These are phyloP conservation scores for Sternotherus odoratus DNA, from an alignment of 2,797 vertebrate species.

Conservation along the genomic window DNA sequence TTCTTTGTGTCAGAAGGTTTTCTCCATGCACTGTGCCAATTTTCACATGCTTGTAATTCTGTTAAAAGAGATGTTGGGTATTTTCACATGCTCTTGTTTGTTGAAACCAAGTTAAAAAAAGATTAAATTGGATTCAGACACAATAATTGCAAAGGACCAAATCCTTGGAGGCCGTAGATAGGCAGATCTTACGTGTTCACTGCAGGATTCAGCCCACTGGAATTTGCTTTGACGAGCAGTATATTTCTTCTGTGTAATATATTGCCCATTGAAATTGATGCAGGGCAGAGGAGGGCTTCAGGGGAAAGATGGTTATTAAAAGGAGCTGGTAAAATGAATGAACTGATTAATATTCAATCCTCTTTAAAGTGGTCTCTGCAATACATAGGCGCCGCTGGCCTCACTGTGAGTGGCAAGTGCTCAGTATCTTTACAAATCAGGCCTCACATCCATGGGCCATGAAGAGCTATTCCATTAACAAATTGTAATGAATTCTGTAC, in stretches of 20 bases:
- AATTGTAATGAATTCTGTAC: background rate
- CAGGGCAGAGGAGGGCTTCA: background rate
- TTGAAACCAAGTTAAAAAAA: background rate
- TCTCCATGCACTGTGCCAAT: background rate
- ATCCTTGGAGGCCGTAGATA: background rate
- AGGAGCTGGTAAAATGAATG: background rate
- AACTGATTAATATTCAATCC: background rate
- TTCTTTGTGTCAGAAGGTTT: background rate
- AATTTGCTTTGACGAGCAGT: background rate
- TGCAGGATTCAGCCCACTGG: background rate
- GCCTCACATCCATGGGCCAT: background rate
- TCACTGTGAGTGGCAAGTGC: background rate
- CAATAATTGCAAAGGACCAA: background rate
- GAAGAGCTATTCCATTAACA: background rate
- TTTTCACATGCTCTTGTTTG: background rate
- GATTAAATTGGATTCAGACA: background rate
- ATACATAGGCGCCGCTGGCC: background rate
- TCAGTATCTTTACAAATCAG: constrained; percentile 26
- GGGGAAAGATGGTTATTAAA: background rate
- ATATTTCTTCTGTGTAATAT: background rate
- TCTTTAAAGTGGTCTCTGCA: constrained; percentile 36
- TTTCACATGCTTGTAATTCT: background rate
- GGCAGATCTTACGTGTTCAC: accelerated
- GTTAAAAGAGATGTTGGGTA: background rate
- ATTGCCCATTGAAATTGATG: background rate